Evolutionary conservation across 2,888 invertebrate species (phyloP), one percentile per base, ranked within the genome.

Genomic region (Amphipyra tragopoginis): DNA sequence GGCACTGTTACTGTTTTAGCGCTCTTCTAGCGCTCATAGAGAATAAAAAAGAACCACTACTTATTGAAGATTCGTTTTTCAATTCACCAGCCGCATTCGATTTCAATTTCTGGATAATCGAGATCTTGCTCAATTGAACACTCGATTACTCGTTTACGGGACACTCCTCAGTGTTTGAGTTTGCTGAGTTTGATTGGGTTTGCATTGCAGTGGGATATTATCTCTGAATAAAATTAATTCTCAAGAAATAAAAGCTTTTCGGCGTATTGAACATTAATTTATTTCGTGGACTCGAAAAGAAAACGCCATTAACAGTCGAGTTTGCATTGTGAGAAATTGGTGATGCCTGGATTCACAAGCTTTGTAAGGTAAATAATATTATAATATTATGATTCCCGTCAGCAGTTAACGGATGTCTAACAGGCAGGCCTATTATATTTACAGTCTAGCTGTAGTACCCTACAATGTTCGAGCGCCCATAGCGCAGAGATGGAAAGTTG

Each of bases 51-150:
- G 57, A 80, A 79, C 81, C 76, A 80, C 79, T 80, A 78, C 77
- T 80, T 81, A 81, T 85, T 78, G 80, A 83, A 86, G 86, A 88
- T 85, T 87, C 90, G 21, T 84, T 88, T 91, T 89, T 88, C 91
- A 85, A 90, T 92, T 89, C 88, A 73, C 82, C 81, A 80, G 86
- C 86, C 88, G 88, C 90, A 86, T 91, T 90, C 90, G 88, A 90
- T 92, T 93, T 90, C 90, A 90, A 92, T 93, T 90, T 89, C 90
- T 88, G 89, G 86, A 93, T 93, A 93, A 93, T 93, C 91, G 90
- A 91, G 91, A 92, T 90, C 91, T 91, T 93, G 91, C 91, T 93
- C 93, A 93, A 93, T 93, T 93, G 93, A 93, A 92, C 90, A 92
- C 89, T 91, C 92, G 92, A 93, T 91, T 90, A 92, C 91, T 91